phyloP scores from a whole-genome alignment of 2,888 invertebrate species.

The Opisthograptis luteolata region DNA sequence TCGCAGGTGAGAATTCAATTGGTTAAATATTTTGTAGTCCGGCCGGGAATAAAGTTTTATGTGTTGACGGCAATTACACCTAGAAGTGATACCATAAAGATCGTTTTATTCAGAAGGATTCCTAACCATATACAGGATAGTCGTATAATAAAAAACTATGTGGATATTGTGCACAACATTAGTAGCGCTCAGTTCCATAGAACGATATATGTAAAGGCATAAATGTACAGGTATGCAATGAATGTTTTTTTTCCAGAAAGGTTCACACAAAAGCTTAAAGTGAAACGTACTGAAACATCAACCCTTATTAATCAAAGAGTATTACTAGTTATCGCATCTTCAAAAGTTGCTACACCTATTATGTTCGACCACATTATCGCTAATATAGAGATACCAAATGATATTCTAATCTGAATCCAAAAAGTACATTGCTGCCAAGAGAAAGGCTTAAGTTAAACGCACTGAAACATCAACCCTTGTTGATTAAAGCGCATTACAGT shows the following conservation, averaged over 20 bases:
- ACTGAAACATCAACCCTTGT: background rate
- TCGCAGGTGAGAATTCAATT: conserved; percentile 35
- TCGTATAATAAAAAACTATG: too few relatives aligned
- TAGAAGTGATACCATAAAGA: conserved; percentile 23
- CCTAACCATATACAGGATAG: background rate
- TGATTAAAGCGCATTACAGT: conserved; percentile 20
- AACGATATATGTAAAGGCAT: too few relatives aligned
- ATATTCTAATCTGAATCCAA: too few relatives aligned
- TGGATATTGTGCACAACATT: too few relatives aligned
- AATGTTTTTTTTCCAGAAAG: too few relatives aligned
- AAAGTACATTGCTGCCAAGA: background rate
- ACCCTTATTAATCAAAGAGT: background rate
- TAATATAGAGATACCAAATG: too few relatives aligned
- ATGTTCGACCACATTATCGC: too few relatives aligned
- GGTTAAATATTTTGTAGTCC: conserved; percentile 33
- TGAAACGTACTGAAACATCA: background rate
- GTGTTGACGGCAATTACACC: conserved; percentile 23
- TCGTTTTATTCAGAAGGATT: conserved; percentile 9
- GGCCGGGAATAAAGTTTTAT: conserved; percentile 25
- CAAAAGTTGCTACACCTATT: too few relatives aligned
- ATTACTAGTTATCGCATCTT: too few relatives aligned
- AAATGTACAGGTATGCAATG: too few relatives aligned
- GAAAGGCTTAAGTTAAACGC: background rate
- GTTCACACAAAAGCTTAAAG: background rate
- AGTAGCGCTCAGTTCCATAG: too few relatives aligned